Base-by-base conservation (phyloP, 2,888 invertebrate species). In the Pogonocherus hispidulus region DNA sequence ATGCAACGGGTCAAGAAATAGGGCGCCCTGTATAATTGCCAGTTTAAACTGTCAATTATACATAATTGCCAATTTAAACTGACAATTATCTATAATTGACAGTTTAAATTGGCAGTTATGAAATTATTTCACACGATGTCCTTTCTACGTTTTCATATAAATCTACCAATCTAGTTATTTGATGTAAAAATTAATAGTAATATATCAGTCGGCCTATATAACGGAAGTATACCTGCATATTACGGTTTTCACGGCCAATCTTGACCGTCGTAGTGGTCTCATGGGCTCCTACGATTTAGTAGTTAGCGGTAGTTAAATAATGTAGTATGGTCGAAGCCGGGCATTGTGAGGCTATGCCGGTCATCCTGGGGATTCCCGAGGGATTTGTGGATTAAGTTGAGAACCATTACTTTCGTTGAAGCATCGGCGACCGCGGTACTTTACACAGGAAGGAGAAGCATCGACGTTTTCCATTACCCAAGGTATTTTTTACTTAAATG, bases 301-400 rank as follows among this genome's bases (percentile, higher is more conserved):
- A 83, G 84, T 84, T 83, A 84, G 83, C 81, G 79, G 80, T 76
- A 82, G 83, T 83, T 85, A 84, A 85, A 85, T 85, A 85, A 85
- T 85, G 84, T 83, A 85, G 81, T 80, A 81, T 76, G 77, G 78
- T 73, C 74, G 71, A 70, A 74, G 76, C 73, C 74, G 82, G 81
- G 81, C 81, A 82, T 82, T 81, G 83, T 82, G 81, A 80, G 82
- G 80, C 81, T 76, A 78, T 77, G 78, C 80, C 78, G 82, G 83
- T 82, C 82, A 82, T 82, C 82, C 79, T 73, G 79, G 69, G 78
- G 77, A 78, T 80, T 82, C 84, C 81, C 78, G 57, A 49, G 81
- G 82, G 84, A 83, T 83, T 81, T 83, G 83, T 76, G 84, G 83
- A 84, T 84, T 83, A 83, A 84, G 83, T 83, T 80, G 80, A 79